Conservation (phyloP, 2,113 vertebrate genomes). For the Pristiophorus japonicus region DNA sequence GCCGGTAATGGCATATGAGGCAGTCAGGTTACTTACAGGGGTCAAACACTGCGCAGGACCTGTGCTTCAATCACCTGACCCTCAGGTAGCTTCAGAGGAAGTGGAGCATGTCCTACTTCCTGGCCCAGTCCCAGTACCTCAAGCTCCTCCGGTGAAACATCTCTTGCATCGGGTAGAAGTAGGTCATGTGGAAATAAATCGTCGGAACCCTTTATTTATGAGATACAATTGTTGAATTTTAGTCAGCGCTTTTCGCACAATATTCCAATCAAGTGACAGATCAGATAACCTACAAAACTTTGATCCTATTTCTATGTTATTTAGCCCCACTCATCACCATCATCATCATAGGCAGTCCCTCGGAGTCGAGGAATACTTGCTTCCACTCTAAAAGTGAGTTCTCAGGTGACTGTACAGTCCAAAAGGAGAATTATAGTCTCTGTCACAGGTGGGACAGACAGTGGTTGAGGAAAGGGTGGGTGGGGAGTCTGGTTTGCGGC, state of each 20-base stretch:
- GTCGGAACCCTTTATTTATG: background rate
- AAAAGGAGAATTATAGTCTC: no score
- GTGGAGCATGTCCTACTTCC: background rate
- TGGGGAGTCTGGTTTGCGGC: no score
- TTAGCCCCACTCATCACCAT: no score
- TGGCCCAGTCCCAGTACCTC: background rate
- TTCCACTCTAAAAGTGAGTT: no score
- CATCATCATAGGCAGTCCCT: no score
- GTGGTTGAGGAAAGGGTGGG: no score
- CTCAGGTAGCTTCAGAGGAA: background rate
- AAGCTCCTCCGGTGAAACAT: background rate
- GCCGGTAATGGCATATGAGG: background rate
- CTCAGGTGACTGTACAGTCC: no score
- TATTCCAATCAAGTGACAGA: background rate
- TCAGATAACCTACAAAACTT: background rate
- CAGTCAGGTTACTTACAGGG: background rate
- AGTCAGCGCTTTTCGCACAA: background rate
- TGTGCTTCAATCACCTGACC: background rate
- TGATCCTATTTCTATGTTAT: background rate
- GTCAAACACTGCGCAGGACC: background rate
- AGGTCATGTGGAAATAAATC: background rate
- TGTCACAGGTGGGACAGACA: no score
- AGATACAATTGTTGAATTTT: background rate
- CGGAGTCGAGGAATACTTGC: no score
- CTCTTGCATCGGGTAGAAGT: background rate